Conservation (phyloP, 1,140 invertebrate species). For the Trissolcus basalis region DNA sequence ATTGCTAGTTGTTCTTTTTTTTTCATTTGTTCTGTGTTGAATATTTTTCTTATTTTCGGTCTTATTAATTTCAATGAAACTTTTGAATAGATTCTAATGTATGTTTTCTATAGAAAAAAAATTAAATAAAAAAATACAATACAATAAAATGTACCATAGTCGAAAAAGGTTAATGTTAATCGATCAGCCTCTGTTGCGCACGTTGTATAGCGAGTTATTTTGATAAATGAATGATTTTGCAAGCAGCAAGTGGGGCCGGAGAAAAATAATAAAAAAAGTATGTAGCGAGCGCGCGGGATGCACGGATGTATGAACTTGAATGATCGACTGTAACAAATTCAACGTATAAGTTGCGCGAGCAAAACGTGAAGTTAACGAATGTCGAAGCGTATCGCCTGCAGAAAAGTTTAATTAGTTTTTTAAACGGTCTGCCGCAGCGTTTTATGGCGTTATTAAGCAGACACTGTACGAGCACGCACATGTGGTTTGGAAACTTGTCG, state of each 20-base stretch:
- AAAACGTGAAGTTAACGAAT: constrained; percentile 58
- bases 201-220: constrained; percentile 22
- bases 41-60: too few species aligned
- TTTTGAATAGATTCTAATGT: too few species aligned
- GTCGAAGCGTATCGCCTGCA: constrained; percentile 61
- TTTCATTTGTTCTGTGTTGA: too few species aligned
- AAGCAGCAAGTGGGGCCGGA: constrained; percentile 31
- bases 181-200: too few species aligned
- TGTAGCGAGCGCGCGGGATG: constrained; percentile 17
- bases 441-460: constrained; percentile 62
- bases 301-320: constrained; percentile 51
- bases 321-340: constrained; percentile 62
- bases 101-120: too few species aligned
- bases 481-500: constrained; percentile 56
- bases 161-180: too few species aligned
- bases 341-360: constrained; percentile 56
- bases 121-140: too few species aligned
- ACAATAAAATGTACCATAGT: too few species aligned
- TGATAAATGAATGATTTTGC: constrained; percentile 54
- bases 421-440: constrained; percentile 61
- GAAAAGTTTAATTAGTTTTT: constrained; percentile 63
- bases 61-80: too few species aligned
- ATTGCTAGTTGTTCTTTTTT: too few species aligned
- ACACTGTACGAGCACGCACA: constrained; percentile 49
- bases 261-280: constrained; percentile 2